Base-by-base conservation (phyloP, 2,113 vertebrate species). In the Pseudorhombus dupliciocellatus region DNA sequence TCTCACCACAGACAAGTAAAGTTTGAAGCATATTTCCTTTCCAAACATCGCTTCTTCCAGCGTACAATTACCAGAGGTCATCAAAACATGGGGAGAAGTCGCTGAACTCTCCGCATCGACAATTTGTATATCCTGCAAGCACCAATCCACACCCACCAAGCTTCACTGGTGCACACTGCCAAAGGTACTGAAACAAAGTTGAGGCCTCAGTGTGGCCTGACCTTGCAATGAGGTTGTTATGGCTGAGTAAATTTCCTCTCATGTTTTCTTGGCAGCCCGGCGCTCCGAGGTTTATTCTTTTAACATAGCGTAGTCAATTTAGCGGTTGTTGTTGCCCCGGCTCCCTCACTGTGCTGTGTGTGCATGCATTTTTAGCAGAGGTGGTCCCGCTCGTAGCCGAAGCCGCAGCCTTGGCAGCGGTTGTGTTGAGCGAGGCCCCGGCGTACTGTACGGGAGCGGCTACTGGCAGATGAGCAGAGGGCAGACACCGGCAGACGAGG, bases 1-100 rank as follows among this genome's bases (percentile, higher is more conserved):
- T 73, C 55, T 73, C 46, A 42, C 86, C 80, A 84, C 82, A 76
- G 66, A 77, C 81, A 79, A 84, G 75, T 88, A 21, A 71, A 79
- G 75, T 74, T 69, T 71, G 66, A 77, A 73, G 66, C 57, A 0
- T 88, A 66, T 84, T 86, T 84, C 84, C 84, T 79, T 31, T 86
- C 67, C 56, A 86, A 86, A 87, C 75, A 84, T 78, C 34, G 62
- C 80, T 62, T 75, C 58, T 83, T 75, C 66, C 58, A 78, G 58
- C 22, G 73, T 80, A 52, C 76, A 77, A 84, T 87, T 84, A 85
- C 20, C 1, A 60, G 72, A 69, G 81, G 67, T 82, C 77, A 79
- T 70, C 72, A 79, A 30, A 84, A 86, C 83, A 84, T 53, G 65
- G 2, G 42, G 31, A n/a, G 51, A 79, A 70, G 81, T 74, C 21